Evolutionary conservation across 2,797 vertebrate genomes (phyloP).

Genomic region (Acanthiza pusilla): DNA sequence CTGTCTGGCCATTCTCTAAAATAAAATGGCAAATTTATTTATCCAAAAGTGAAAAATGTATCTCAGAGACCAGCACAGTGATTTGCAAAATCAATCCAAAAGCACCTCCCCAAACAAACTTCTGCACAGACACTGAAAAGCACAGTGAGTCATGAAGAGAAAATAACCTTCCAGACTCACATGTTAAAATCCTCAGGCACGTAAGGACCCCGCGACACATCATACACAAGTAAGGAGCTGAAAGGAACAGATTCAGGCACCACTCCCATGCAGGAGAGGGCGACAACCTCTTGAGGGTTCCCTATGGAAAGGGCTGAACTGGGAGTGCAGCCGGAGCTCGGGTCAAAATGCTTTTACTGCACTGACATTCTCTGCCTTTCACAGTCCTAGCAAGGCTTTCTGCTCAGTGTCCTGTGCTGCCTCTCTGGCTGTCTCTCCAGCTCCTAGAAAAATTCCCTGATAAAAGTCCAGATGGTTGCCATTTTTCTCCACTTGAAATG

Average conservation of each 20-base stretch:
- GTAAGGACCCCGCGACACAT: background rate
- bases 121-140: background rate
- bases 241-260: background rate
- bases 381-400: background rate
- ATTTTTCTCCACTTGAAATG: background rate
- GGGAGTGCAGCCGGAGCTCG: background rate
- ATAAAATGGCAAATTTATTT: background rate
- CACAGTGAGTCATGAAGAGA: background rate
- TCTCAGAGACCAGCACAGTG: background rate
- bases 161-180: background rate
- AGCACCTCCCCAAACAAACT: background rate
- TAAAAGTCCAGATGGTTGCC: background rate
- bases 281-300: background rate
- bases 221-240: background rate
- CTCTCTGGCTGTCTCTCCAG: background rate
- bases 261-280: background rate
- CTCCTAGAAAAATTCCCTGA: background rate
- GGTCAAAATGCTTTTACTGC: background rate
- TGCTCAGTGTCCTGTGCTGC: rapidly evolving
- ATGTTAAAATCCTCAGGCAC: background rate
- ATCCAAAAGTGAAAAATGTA: background rate
- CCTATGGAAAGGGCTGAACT: background rate
- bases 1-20: background rate
- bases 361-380: background rate
- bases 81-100: background rate